These are phyloP conservation scores for Epizoanthus scotinus DNA, from an alignment of 92 coral and sea anemone species.

Conservation along the genomic window DNA sequence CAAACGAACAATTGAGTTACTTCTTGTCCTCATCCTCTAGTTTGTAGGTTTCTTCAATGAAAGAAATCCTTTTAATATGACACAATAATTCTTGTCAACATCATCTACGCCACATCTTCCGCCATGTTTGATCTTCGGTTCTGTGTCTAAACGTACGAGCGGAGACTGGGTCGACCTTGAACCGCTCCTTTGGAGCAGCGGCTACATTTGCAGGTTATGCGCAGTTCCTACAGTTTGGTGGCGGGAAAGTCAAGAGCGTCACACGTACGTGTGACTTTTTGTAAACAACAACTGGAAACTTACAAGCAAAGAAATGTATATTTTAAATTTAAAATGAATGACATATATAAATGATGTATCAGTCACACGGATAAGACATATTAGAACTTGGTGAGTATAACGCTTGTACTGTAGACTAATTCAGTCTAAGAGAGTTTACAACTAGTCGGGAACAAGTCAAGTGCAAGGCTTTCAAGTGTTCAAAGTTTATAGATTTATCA, in stretches of 20 bases:
- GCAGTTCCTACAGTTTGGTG: background rate
- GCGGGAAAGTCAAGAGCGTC: background rate
- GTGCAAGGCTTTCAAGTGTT: too few species aligned
- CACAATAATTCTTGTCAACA: constrained; percentile 21
- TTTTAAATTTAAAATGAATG: too few species aligned
- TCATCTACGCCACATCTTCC: constrained; percentile 40
- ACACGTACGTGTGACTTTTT: background rate
- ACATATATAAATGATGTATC: too few species aligned
- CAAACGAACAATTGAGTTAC: constrained; percentile 94
- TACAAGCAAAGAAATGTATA: too few species aligned
- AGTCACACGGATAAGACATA: too few species aligned
- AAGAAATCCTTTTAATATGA: constrained; percentile 9
- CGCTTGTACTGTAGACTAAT: too few species aligned
- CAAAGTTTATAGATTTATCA: too few species aligned
- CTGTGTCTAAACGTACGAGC: background rate
- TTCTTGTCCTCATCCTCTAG: constrained; percentile 82
- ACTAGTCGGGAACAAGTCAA: too few species aligned
- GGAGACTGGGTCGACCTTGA: constrained; percentile 37
- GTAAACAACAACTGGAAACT: too few species aligned
- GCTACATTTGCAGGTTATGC: background rate
- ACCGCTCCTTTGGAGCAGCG: background rate
- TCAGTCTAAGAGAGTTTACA: too few species aligned
- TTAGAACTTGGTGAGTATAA: too few species aligned
- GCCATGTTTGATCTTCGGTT: constrained; percentile 54
- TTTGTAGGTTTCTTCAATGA: background rate